Evolutionary conservation across 1,140 invertebrate genomes (phyloP), one percentile per base, ranked within the genome.

Genomic region (Patella vulgata): DNA sequence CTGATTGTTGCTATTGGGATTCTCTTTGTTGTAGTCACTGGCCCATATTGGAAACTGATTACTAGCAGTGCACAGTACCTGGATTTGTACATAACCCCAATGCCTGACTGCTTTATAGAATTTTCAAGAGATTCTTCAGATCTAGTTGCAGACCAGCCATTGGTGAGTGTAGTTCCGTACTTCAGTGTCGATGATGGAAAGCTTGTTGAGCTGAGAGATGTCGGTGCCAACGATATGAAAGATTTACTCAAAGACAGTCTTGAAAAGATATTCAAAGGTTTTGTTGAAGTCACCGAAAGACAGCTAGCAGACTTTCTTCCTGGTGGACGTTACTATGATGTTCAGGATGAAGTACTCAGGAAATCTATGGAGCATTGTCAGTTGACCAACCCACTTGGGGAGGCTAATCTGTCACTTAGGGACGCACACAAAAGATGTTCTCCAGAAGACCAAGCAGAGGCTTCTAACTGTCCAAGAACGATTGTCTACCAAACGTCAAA

Each of bases 31-130:
- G n/a, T n/a, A n/a, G n/a, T 59, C 31, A 50, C 57, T 40, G 47
- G 30, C 14, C 57, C 57, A 6, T 59, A 59, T 50, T 59, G 57
- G 57, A 50, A 19, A 8, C 57, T 59, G n/a, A 47, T 59, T 23
- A 31, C n/a, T n/a, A 59, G 57, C 21, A 2, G 23, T n/a, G 14
- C 19, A 9, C 28, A 33, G 9, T 59, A 59, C 28, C 2, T n/a
- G 14, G 21, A 50, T 8, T 59, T 59, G 19, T 50, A 36, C 23
- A 47, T 63, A 3, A 42, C 6, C 9, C 19, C 12, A 21, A 57
- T 40, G 61, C 36, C 44, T 28, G 25, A 54, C 30, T 47, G 28
- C 59, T 42, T 56, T 53, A 6, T 0, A 21, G 21, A 31, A 3
- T 43, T 46, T 36, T 27, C n/a, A 31, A 28, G 28, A 27, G 9